Evolutionary conservation across 1,140 invertebrate species (phyloP), one percentile per base, ranked within the genome.

Genomic region (Lepidostoma basale): DNA sequence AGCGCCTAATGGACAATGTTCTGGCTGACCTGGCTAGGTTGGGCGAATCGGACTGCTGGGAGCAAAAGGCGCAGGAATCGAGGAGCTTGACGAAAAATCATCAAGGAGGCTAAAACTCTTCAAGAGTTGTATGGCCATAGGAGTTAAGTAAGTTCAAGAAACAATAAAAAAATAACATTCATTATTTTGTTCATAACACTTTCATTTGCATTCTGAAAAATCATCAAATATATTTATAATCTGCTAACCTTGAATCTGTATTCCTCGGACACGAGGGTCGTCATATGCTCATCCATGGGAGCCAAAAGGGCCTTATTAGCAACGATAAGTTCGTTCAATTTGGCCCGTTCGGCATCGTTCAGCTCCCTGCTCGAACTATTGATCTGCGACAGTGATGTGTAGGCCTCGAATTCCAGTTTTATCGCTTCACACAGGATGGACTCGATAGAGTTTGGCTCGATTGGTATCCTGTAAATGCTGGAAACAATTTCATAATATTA

Each of bases 341-440:
- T 94, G 9, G 88, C 88, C 73, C 87, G 84, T 78, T 95, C 93
- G 9, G 90, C 88, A 77, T 93, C 91, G 77, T 94, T 94, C 2
- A 95, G 81, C 76, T 92, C 89, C 40, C 89, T 83, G 10, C 86
- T 88, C 3, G 83, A 87, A 64, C 84, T 82, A 73, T 85, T 85
- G 70, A 84, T 83, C 33, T 85, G 84, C 14, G 86, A 81, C 16
- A 86, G 77, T 0, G 88, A 87, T 20, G 84, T 83, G 70, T 89
- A 89, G 0, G 89, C 86, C 70, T 90, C 88, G 79, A 90, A 94
- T 78, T 95, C 92, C 39, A 93, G 78, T 75, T 92, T 92, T 66
- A 94, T 93, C 8, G 92, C 92, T 74, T 93, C 90, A 65, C 88
- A 91, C 12, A 94, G 78, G 71, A 93, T 92, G 0, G 90, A 90